Percentiles rank a stretch among this genome's conserved stretches.
Conservation (phyloP, 2,888 invertebrate species). For the Leucoma salicis region DNA sequence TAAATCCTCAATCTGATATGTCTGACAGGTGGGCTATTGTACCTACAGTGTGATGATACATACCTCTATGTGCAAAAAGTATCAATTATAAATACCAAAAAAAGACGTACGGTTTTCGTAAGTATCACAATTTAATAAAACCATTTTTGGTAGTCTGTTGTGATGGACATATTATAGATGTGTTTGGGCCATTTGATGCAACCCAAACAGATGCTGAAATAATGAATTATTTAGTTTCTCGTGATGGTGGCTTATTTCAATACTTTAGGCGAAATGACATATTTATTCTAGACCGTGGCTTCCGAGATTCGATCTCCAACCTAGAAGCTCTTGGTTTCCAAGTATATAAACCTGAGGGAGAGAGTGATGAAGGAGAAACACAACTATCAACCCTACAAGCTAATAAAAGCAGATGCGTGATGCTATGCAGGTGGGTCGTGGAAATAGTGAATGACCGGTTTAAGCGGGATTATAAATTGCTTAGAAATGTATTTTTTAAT, state of each 20-base stretch:
- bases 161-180: conserved; percentile 2
- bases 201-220: neutral
- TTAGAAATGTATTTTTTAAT: no score
- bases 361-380: neutral
- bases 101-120: neutral
- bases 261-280: neutral
- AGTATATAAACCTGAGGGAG: neutral
- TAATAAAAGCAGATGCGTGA: no score
- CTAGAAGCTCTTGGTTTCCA: neutral
- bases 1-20: no score
- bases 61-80: no score
- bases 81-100: neutral
- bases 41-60: neutral
- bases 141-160: conserved; percentile 1
- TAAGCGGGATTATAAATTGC: conserved; percentile 4
- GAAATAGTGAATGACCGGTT: conserved; percentile 2
- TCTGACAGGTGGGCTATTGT: no score
- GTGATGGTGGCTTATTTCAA: neutral
- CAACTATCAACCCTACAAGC: conserved; percentile 3
- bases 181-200: neutral
- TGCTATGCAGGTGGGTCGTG: conserved; percentile 7
- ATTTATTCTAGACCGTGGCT: conserved; percentile 1
- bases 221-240: neutral
- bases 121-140: neutral
- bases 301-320: neutral